A percentile compares a stretch with the other conserved stretches of the same genome.
phyloP scores from a whole-genome alignment of 2,113 vertebrate genomes.

The Triplophysa rosa region DNA sequence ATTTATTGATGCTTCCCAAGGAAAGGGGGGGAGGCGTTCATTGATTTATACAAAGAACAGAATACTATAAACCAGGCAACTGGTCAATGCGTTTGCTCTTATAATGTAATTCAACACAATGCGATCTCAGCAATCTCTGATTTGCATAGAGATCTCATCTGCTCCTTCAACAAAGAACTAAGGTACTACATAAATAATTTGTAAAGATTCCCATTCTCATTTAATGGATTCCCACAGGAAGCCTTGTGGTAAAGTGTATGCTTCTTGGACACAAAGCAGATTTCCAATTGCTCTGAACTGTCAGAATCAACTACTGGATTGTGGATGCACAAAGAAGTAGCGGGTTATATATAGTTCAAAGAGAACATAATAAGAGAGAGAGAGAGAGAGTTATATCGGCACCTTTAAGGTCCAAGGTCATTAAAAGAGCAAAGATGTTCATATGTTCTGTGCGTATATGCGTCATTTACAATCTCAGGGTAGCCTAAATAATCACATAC shows the following conservation, averaged over 20 bases:
- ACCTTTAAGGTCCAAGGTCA: slow-evolving; percentile 22
- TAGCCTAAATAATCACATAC: background rate
- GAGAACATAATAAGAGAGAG: background rate
- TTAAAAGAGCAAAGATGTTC: background rate
- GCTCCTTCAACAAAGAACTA: slow-evolving; percentile 21
- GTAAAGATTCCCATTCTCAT: slow-evolving; percentile 4
- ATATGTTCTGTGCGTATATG: background rate
- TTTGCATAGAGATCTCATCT: slow-evolving; percentile 12
- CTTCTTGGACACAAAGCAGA: background rate
- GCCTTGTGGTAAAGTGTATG: background rate
- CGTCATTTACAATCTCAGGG: background rate
- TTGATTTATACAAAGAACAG: slow-evolving; percentile 38
- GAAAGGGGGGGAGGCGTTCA: background rate
- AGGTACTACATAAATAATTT: background rate
- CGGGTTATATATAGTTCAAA: slow-evolving; percentile 14
- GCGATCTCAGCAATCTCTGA: background rate
- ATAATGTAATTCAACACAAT: slow-evolving; percentile 14
- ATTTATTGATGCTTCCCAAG: background rate
- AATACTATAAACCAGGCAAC: slow-evolving; percentile 25
- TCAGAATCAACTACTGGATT: background rate
- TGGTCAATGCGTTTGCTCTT: background rate
- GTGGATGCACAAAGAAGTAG: slow-evolving; percentile 8
- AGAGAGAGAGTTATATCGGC: background rate
- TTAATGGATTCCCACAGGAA: slow-evolving; percentile 3
- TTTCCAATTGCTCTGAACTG: background rate